A percentile compares a stretch with the other conserved stretches of the same genome.
These are phyloP conservation scores for Ferrisia virgata DNA, from an alignment of 2,888 invertebrate genomes.

Conservation along the genomic window DNA sequence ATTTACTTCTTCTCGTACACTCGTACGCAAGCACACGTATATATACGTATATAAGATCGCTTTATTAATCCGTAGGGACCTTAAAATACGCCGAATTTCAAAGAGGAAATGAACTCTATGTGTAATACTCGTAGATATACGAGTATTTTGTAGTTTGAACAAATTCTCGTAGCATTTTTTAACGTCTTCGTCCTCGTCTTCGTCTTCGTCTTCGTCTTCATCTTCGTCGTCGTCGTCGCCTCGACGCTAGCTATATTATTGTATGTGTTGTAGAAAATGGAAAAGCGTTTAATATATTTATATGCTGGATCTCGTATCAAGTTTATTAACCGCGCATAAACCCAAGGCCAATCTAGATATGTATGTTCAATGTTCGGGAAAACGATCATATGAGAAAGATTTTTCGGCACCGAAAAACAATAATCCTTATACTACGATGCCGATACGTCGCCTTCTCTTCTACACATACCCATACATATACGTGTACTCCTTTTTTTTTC, in stretches of 20 bases:
- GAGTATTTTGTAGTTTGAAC: too few species aligned
- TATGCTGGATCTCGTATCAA: not conserved
- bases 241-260: not conserved
- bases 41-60: not conserved
- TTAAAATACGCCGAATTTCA: not conserved
- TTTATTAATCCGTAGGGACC: slow-evolving; percentile 24
- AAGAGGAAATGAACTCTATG: slow-evolving; percentile 8
- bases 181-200: not conserved
- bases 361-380: not conserved
- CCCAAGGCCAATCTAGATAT: not conserved
- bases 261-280: not conserved
- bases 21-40: too few species aligned
- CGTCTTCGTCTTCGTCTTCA: not conserved
- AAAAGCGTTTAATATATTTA: not conserved
- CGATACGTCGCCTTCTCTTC: not conserved
- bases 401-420: not conserved
- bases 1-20: too few species aligned
- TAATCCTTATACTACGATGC: not conserved
- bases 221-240: not conserved
- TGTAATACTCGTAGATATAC: not conserved
- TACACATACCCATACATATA: too few species aligned
- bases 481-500: too few species aligned
- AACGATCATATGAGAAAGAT: not conserved
- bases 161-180: not conserved
- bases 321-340: not conserved